phyloP scores from a whole-genome alignment of 2,797 vertebrate genomes.

The Alca torda region DNA sequence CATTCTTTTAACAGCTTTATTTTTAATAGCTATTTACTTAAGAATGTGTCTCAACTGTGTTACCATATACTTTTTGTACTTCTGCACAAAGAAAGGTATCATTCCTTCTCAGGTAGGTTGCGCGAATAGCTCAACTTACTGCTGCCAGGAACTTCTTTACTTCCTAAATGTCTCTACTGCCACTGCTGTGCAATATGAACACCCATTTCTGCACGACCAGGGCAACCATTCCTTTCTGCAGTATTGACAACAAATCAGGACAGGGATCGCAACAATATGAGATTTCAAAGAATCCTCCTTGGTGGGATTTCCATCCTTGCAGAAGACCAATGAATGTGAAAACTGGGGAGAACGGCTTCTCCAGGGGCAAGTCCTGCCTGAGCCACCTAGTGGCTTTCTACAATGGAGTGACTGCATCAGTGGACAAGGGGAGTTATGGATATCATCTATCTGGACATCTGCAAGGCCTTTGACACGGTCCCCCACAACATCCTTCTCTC shows the following conservation, averaged over 20 bases:
- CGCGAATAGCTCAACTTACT: neutral
- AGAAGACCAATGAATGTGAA: neutral
- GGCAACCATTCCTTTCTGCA: neutral
- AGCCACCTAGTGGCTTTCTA: too few relatives aligned
- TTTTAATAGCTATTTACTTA: constrained; percentile 70
- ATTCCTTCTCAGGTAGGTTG: neutral
- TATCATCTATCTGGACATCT: too few relatives aligned
- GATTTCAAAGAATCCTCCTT: neutral
- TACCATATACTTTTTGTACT: constrained; percentile 55
- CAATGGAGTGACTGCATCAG: too few relatives aligned
- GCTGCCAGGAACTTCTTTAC: neutral
- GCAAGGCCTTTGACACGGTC: too few relatives aligned
- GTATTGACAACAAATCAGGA: neutral
- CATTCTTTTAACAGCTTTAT: constrained; percentile 71
- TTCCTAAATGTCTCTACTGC: neutral
- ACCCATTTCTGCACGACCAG: neutral
- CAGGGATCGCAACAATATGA: neutral
- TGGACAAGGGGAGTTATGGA: too few relatives aligned
- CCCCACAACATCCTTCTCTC: too few relatives aligned
- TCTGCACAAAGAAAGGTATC: neutral
- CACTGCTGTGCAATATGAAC: neutral
- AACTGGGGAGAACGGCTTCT: neutral
- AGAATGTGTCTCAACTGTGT: constrained; percentile 54
- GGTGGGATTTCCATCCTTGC: neutral
- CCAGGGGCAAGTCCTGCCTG: too few relatives aligned